Conservation (phyloP, 2,888 invertebrate genomes). For the Ormyrus nitidulus region DNA sequence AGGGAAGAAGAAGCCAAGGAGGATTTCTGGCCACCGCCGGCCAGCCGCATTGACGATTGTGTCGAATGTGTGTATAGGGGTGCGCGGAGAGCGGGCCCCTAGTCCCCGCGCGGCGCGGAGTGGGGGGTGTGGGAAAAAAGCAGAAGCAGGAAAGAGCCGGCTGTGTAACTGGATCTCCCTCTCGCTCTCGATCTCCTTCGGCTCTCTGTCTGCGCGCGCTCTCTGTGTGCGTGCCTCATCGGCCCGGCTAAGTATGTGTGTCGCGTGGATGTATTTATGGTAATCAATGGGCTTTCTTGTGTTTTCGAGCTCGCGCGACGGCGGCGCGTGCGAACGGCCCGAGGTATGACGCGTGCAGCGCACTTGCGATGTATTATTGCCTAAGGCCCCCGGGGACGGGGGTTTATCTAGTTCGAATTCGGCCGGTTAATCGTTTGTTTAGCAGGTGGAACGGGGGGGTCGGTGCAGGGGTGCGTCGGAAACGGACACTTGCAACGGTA, state of each 20-base stretch:
- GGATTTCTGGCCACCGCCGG: slow-evolving; percentile 43
- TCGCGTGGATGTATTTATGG: slow-evolving; percentile 54
- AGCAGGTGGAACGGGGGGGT: background rate
- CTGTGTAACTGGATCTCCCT: slow-evolving; percentile 52
- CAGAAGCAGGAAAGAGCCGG: slow-evolving; percentile 53
- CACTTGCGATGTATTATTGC: slow-evolving; percentile 12
- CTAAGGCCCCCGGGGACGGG: too few species aligned
- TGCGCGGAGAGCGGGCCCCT: background rate
- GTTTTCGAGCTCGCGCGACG: background rate
- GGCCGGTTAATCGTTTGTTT: background rate
- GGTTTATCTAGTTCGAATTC: too few species aligned
- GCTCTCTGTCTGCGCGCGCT: background rate
- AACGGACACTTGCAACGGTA: too few species aligned
- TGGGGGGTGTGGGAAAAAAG: slow-evolving; percentile 54
- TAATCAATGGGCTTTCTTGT: slow-evolving; percentile 48
- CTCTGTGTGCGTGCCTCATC: background rate
- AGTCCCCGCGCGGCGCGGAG: background rate
- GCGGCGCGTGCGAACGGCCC: too few species aligned
- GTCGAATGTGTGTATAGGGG: slow-evolving; percentile 10
- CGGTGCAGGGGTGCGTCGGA: too few species aligned
- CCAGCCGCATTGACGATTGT: slow-evolving; percentile 43
- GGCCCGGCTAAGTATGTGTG: slow-evolving; percentile 38
- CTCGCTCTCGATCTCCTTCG: too few species aligned
- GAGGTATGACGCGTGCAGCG: background rate
- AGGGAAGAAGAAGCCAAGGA: slow-evolving; percentile 32